Base-by-base conservation (phyloP, 2,888 invertebrate species). In the Abrostola triplasia region DNA sequence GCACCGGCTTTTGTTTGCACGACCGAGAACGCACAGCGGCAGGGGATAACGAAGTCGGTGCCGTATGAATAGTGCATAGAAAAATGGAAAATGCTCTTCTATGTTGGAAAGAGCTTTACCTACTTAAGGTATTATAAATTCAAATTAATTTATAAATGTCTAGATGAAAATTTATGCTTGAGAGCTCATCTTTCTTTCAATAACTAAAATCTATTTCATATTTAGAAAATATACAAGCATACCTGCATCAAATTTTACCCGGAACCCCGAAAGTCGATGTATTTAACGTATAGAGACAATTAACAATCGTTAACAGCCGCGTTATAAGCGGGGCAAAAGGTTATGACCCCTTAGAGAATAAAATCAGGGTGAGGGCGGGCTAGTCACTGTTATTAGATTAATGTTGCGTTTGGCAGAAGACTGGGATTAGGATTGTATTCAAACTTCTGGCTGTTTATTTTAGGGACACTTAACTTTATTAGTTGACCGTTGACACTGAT, bases 241-340 rank as follows among this genome's bases (percentile, higher is more conserved):
- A 24, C 1, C 1, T 24, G 4, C 24, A 24, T 4, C 24, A 24
- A 24, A 24, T 4, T 24, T 24, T 24, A 24, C 24, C 24, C 1
- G 24, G 24, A 24, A 24, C 24, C 24, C 38, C 11, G 52, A 11
- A 12, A 10, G 36, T 5, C 59, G 79, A 79, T 81, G 69, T 71
- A 62, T 67, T 79, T 73, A 76, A 77, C 69, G 74, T 64, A 65
- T 57, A 40, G 68, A 61, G 71, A 69, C 76, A 68, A 70, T 77
- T 73, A 62, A 71, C n/a, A n/a, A 81, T 80, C 82, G 71, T 81
- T 87, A 87, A 88, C 87, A 82, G 82, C 76, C 77, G 75, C 68
- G 76, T 82, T 82, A 81, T 79, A 79, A 77, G 75, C 79, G 76
- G 77, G 81, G 83, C 75, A 53, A 62, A 73, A 70, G 67, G 64